phyloP scores from a whole-genome alignment of 2,797 vertebrate genomes.

The Artibeus jamaicensis region DNA sequence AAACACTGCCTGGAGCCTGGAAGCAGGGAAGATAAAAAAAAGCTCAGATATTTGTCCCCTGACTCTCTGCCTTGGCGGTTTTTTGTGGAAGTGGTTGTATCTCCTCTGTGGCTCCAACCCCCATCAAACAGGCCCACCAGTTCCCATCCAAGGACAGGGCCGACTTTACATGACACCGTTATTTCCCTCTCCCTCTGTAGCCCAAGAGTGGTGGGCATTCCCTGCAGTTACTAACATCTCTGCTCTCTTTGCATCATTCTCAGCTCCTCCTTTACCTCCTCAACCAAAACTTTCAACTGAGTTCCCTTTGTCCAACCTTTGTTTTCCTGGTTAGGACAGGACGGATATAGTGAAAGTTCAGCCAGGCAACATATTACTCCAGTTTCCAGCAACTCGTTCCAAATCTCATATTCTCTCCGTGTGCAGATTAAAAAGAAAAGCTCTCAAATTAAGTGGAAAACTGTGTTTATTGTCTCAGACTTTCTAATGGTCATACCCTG shows the following conservation, averaged over 20 bases:
- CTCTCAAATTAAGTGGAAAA: neutral
- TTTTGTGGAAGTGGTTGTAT: neutral
- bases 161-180: neutral
- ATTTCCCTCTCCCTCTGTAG: neutral
- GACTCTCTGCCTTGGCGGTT: neutral
- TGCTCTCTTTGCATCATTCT: neutral
- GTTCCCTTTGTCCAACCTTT: neutral
- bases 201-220: rapidly evolving
- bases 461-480: neutral
- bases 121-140: too few relatives aligned
- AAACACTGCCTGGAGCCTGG: neutral
- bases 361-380: neutral
- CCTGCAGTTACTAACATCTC: neutral
- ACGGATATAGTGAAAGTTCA: neutral
- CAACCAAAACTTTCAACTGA: neutral
- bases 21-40: neutral
- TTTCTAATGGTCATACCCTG: neutral
- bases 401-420: neutral
- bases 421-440: neutral
- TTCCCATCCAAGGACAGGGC: neutral
- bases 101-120: neutral
- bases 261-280: neutral
- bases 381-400: neutral
- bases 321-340: neutral
- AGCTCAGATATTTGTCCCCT: neutral